Conservation (phyloP, 2,797 vertebrate species). For the Chiropotes sagulatus region DNA sequence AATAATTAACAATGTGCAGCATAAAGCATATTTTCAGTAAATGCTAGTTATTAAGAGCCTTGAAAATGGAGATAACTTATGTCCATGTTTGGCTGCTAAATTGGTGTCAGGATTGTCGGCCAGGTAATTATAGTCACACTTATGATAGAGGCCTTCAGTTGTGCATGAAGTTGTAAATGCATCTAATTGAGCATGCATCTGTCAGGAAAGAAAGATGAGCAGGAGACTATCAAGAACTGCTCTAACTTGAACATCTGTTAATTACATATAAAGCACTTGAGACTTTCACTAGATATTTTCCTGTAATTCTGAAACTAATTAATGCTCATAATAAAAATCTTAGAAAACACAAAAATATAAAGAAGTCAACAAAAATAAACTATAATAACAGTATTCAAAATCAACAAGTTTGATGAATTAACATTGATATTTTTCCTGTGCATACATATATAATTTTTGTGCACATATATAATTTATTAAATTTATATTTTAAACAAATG, state of each 20-base stretch:
- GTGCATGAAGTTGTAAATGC: background rate
- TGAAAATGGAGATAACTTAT: background rate
- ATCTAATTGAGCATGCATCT: background rate
- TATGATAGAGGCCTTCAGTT: background rate
- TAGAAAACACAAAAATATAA: background rate
- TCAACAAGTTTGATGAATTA: background rate
- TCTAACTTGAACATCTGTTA: background rate
- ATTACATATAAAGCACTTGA: background rate
- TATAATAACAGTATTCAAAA: background rate
- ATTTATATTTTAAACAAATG: background rate
- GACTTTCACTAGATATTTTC: background rate
- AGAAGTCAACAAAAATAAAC: background rate
- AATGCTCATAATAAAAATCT: constrained; percentile 6
- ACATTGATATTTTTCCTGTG: background rate
- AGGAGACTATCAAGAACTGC: background rate
- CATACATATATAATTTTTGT: background rate
- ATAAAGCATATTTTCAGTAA: background rate
- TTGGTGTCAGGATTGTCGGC: background rate
- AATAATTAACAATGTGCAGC: background rate
- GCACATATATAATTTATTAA: background rate
- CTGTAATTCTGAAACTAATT: constrained; percentile 20
- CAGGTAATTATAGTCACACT: background rate
- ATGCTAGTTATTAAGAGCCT: background rate
- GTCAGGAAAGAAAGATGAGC: background rate
- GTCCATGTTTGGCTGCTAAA: constrained; percentile 7